These are phyloP conservation scores for Bimastos eiseni DNA, from an alignment of 2,888 invertebrate genomes.

Conservation along the genomic window DNA sequence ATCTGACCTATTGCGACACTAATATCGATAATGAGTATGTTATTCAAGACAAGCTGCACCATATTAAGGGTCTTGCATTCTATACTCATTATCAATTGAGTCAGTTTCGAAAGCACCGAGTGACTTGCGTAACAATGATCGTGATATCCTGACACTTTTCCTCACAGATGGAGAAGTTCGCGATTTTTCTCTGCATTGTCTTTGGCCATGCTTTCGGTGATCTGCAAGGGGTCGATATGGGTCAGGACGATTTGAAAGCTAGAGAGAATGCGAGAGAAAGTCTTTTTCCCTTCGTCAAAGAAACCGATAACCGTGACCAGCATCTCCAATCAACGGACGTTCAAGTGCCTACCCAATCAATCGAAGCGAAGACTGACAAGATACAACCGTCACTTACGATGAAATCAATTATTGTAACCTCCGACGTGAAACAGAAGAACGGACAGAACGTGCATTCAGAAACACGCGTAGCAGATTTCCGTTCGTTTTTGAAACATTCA, in stretches of 20 bases:
- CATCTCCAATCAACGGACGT: not conserved
- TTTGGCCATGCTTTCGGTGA: slow-evolving; percentile 13
- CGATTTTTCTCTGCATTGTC: not conserved
- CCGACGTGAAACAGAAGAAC: not conserved
- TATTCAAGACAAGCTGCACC: too few species aligned
- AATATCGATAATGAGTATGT: too few species aligned
- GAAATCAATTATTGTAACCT: too few species aligned
- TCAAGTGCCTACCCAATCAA: not conserved
- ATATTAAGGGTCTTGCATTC: too few species aligned
- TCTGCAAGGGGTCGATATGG: not conserved
- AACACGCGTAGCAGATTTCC: not conserved
- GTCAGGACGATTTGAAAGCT: not conserved
- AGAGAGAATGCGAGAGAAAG: not conserved
- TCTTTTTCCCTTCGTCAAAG: not conserved
- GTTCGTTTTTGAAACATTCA: not conserved
- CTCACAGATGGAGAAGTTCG: not conserved
- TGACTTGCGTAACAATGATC: too few species aligned
- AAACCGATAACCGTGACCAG: not conserved
- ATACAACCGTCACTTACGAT: not conserved
- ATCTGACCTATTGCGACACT: too few species aligned
- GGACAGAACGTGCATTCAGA: not conserved
- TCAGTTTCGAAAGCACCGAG: too few species aligned
- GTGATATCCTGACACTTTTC: too few species aligned
- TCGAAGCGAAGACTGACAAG: not conserved
- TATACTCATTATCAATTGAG: too few species aligned